Evolutionary conservation across 2,888 invertebrate genomes (phyloP), one percentile per base, ranked within the genome.

Genomic region (Amiota minor): DNA sequence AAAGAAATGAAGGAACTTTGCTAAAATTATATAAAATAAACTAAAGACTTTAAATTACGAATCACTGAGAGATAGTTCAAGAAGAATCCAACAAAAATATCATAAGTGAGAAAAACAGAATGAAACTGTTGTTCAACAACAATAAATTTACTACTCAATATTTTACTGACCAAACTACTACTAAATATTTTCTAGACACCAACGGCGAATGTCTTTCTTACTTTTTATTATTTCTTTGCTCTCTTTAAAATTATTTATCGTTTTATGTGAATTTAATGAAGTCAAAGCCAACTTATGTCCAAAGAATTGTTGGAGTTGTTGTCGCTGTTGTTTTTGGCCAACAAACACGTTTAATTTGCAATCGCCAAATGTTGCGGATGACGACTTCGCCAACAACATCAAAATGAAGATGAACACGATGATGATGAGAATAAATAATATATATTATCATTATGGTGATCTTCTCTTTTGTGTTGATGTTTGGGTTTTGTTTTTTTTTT

Each of bases 221-320:
- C 35, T 35, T 35, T 35, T 35, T 35, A 35, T 35, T 35, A 35
- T 35, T 4, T 35, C 35, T 35, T 35, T 35, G 6, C 4, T 35
- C 35, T 35, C 35, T 35, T 35, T 6, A 35, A 35, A 35, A 35
- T 35, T 35, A 0, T 82, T 74, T 75, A 79, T 79, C 77, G 81
- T 79, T 80, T 82, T 75, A 79, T 82, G 81, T 72, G 70, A 74
- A 76, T 79, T 77, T 78, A 79, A 79, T 80, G 78, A 80, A 82
- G 78, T 75, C 75, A 74, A 65, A 23, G 70, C 72, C 67, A 64
- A 62, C 61, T 71, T 76, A 76, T 72, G 72, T 23, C 16, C 70
- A 59, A 71, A 68, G 18, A n/a, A 35, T 35, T 9, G 46, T 64
- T 35, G 16, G 53, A 14, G 49, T 10, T 56, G 68, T 11, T 47